Evolutionary conservation across 2,113 vertebrate species (phyloP).

Genomic region (Phyllopteryx taeniolatus): DNA sequence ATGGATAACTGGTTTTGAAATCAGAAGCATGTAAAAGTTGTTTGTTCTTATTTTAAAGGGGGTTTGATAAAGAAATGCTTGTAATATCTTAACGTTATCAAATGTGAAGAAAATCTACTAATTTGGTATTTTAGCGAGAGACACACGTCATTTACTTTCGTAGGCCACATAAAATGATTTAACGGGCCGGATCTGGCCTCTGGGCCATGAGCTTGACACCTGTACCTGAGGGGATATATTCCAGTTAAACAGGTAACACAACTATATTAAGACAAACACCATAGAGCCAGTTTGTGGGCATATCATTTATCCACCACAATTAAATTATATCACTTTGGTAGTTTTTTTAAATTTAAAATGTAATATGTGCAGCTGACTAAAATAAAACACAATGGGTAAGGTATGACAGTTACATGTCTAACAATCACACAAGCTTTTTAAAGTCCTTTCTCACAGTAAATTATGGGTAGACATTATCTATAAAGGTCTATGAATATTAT

Average conservation of each 20-base stretch:
- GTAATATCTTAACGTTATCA: too few relatives aligned
- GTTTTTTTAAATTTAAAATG: neutral
- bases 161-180: too few relatives aligned
- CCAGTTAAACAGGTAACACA: neutral
- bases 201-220: too few relatives aligned
- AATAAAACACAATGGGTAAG: neutral
- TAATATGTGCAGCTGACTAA: neutral
- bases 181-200: too few relatives aligned
- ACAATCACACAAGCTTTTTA: neutral
- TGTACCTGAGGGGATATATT: too few relatives aligned
- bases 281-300: slow-evolving; percentile 9
- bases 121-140: too few relatives aligned
- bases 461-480: neutral
- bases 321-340: neutral
- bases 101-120: too few relatives aligned
- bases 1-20: too few relatives aligned
- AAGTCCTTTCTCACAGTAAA: neutral
- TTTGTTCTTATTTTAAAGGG: too few relatives aligned
- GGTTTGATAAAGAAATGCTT: neutral
- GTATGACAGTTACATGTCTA: neutral
- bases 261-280: slow-evolving; percentile 3
- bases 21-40: too few relatives aligned
- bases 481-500: neutral
- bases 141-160: too few relatives aligned
- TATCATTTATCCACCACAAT: slow-evolving; percentile 6